Percentiles rank a stretch among this genome's conserved stretches.
Evolutionary conservation across 2,113 vertebrate genomes (phyloP).

Genomic region (Leucosticte australis): DNA sequence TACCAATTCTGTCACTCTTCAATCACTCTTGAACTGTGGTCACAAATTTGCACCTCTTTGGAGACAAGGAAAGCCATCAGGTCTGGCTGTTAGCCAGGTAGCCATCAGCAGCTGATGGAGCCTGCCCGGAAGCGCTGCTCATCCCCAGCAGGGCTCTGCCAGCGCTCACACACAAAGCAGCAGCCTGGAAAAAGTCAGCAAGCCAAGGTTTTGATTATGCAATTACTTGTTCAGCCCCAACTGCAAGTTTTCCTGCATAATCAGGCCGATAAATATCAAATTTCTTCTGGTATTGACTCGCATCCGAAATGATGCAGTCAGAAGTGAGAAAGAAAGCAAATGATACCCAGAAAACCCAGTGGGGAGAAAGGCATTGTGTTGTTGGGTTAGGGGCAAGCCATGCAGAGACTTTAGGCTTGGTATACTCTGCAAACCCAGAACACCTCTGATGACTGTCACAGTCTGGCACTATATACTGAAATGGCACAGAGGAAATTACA

Average conservation of each 20-base stretch:
- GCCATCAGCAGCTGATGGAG: not conserved
- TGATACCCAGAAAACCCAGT: not conserved
- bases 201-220: not conserved
- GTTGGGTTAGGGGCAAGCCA: not conserved
- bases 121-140: not conserved
- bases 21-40: not conserved
- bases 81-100: not conserved
- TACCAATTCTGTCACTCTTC: not conserved
- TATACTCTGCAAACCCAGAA: not conserved
- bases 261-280: not conserved
- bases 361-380: fast-evolving
- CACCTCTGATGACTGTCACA: not conserved
- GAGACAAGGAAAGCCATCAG: not conserved
- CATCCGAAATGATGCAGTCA: not conserved
- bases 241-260: constrained; percentile 22
- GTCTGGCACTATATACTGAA: not conserved
- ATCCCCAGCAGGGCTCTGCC: not conserved
- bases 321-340: not conserved
- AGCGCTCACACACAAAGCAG: not conserved
- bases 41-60: not conserved
- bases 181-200: not conserved
- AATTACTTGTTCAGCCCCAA: constrained; percentile 24
- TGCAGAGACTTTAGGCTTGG: not conserved
- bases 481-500: not conserved
- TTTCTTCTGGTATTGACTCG: not conserved